These are phyloP conservation scores for Agapornis roseicollis DNA, from an alignment of 2,113 vertebrate species.

Conservation along the genomic window DNA sequence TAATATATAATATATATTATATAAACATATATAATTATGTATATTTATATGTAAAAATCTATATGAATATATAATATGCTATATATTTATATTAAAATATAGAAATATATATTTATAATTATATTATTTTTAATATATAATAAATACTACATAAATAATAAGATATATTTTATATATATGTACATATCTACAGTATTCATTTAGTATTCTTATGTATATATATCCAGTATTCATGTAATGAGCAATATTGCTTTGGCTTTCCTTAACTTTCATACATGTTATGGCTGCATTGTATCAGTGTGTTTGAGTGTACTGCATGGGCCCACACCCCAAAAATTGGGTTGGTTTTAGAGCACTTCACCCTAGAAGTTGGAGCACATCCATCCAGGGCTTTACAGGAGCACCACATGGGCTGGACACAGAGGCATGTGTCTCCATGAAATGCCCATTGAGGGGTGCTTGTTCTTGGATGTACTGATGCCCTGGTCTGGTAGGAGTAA, in stretches of 20 bases:
- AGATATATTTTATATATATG: not conserved
- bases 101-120: too few relatives aligned
- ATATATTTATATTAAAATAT: too few relatives aligned
- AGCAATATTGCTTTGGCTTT: not conserved
- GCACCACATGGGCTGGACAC: not conserved
- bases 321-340: fast-evolving
- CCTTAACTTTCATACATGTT: not conserved
- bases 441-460: fast-evolving
- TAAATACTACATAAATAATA: too few relatives aligned
- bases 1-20: too few relatives aligned
- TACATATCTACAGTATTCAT: not conserved
- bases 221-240: not conserved
- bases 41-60: too few relatives aligned
- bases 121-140: too few relatives aligned
- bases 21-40: too few relatives aligned
- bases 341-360: fast-evolving
- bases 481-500: not conserved
- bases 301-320: not conserved
- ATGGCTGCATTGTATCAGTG: not conserved
- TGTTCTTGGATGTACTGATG: not conserved
- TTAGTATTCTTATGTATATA: not conserved
- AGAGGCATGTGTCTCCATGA: fast-evolving
- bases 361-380: fast-evolving
- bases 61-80: too few relatives aligned
- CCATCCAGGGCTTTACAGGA: not conserved